Percentiles rank a stretch among this genome's conserved stretches.
Evolutionary conservation across 2,113 vertebrate genomes (phyloP).

Genomic region (Ciconia stormi): DNA sequence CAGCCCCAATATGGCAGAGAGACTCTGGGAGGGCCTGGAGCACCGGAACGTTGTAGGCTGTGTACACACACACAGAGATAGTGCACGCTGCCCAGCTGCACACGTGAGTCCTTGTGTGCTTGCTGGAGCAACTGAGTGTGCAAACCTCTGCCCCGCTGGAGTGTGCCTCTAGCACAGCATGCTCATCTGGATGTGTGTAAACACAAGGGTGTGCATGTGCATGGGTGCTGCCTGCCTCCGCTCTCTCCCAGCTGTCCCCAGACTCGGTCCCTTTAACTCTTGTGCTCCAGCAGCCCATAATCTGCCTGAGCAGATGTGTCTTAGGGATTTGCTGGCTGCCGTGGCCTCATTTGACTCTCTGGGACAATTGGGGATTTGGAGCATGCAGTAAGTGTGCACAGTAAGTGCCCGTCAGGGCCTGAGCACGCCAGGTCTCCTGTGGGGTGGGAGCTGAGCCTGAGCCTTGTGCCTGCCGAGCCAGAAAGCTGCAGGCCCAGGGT

Average conservation of each 20-base stretch:
- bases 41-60: neutral
- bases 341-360: neutral
- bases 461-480: accelerated
- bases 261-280: neutral
- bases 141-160: accelerated
- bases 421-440: accelerated
- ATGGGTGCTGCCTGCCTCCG: neutral
- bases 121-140: accelerated
- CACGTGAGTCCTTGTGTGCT: accelerated
- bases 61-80: neutral
- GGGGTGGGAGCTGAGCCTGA: neutral
- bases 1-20: neutral
- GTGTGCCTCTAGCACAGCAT: accelerated
- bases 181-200: neutral
- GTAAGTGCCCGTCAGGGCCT: neutral
- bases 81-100: neutral
- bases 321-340: slow-evolving; percentile 12
- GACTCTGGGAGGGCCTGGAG: neutral
- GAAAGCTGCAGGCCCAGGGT: neutral
- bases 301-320: slow-evolving; percentile 33
- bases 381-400: neutral
- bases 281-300: accelerated
- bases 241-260: neutral
- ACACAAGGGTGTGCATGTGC: accelerated
- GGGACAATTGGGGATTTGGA: neutral